These are phyloP conservation scores for Cliona cf. orientalis DNA, from an alignment of 37 sponge, comb jelly and placozoan species.

Conservation along the genomic window DNA sequence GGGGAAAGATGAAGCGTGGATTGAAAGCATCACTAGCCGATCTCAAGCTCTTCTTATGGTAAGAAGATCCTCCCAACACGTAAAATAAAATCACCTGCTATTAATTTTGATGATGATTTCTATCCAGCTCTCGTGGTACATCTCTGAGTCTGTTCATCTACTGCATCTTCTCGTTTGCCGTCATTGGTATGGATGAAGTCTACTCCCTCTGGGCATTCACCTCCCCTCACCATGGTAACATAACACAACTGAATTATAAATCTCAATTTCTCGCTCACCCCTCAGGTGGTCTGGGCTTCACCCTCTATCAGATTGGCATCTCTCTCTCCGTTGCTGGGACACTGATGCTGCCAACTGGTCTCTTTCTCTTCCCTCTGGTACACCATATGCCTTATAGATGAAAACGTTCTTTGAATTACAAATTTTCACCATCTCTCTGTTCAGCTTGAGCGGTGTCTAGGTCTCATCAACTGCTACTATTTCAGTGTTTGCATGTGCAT, in stretches of 20 bases:
- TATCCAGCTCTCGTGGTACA: conserved; percentile 32
- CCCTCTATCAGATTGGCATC: conserved; percentile 67
- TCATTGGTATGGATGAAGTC: conserved; percentile 77
- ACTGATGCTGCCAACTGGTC: conserved; percentile 47
- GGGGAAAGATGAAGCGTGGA: not conserved
- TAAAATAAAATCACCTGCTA: too few species aligned
- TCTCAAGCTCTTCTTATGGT: conserved; percentile 49
- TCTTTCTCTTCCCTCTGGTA: conserved; percentile 59
- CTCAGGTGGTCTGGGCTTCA: conserved; percentile 74
- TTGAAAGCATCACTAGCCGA: conserved; percentile 10
- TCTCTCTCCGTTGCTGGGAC: conserved; percentile 49
- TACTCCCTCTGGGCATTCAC: conserved; percentile 65
- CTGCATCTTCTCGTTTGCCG: conserved; percentile 60
- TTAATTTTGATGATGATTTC: not conserved
- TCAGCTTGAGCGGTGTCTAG: conserved; percentile 53
- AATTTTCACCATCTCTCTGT: not conserved
- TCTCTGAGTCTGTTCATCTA: conserved; percentile 38
- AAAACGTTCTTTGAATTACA: not conserved
- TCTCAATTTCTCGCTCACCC: not conserved
- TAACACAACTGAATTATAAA: not conserved
- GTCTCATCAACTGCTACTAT: conserved; percentile 34
- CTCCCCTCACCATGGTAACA: conserved; percentile 42
- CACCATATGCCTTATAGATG: not conserved
- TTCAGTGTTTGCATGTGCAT: not conserved
- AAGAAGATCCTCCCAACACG: too few species aligned